These are phyloP conservation scores for Dryococelus australis DNA, from an alignment of 2,888 invertebrate species.

Conservation along the genomic window DNA sequence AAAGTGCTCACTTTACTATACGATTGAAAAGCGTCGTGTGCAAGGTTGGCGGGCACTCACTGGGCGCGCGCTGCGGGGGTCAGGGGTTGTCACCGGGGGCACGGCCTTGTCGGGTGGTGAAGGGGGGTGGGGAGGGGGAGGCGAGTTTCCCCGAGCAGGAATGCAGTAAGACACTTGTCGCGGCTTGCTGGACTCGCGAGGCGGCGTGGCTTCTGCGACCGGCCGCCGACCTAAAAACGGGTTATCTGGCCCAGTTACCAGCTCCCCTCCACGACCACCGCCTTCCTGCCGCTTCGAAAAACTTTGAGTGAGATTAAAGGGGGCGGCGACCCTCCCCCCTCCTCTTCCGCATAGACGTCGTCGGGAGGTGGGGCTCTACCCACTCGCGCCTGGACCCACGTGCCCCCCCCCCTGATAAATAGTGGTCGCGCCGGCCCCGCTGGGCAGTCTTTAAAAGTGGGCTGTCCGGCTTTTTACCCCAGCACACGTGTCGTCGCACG, in stretches of 20 bases:
- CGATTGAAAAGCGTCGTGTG: too few species aligned
- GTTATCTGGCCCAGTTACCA: neutral
- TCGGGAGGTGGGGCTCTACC: neutral
- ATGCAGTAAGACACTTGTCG: constrained; percentile 3
- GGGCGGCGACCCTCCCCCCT: neutral
- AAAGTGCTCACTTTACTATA: too few species aligned
- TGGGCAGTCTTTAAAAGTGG: constrained; percentile 11
- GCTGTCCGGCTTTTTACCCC: neutral
- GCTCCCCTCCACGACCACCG: neutral
- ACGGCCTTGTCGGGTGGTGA: too few species aligned
- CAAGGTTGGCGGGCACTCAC: too few species aligned
- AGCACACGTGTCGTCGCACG: neutral
- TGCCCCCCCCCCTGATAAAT: neutral
- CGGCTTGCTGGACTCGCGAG: too few species aligned
- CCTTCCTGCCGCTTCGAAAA: neutral
- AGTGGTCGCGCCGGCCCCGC: neutral
- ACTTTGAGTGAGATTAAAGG: neutral
- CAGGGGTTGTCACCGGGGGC: too few species aligned
- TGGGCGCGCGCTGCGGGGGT: too few species aligned
- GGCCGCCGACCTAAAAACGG: neutral
- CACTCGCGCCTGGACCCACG: neutral
- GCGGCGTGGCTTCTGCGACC: neutral
- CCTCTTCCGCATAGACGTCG: neutral
- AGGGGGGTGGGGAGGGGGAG: neutral
- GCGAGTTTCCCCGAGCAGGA: neutral